Evolutionary conservation across 2,113 vertebrate species (phyloP).

Genomic region (Marmota monax): DNA sequence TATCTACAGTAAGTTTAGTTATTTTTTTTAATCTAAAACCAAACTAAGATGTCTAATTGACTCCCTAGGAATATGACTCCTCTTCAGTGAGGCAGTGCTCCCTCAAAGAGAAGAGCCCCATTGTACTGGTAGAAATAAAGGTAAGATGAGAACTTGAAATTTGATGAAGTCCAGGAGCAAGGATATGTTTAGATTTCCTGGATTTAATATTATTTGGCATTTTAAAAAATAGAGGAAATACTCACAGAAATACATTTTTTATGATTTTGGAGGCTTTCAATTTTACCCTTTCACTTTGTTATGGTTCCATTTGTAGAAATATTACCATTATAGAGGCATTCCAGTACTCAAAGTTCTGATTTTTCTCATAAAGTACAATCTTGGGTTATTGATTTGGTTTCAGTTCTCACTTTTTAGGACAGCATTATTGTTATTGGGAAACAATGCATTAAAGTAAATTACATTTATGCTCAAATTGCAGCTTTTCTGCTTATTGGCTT

Average conservation of each 20-base stretch:
- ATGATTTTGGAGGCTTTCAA: neutral
- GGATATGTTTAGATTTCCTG: neutral
- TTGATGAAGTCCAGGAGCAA: neutral
- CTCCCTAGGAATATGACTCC: neutral
- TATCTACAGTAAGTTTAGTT: neutral
- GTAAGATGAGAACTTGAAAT: neutral
- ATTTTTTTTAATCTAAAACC: neutral
- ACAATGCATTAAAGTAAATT: neutral
- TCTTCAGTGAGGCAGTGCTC: neutral
- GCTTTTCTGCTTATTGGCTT: neutral
- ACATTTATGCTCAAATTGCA: neutral
- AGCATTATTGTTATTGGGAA: neutral
- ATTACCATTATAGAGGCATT: neutral
- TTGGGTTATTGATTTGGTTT: neutral
- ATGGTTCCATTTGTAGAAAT: neutral
- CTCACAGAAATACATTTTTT: neutral
- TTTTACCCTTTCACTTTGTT: neutral
- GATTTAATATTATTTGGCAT: neutral
- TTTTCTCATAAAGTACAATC: neutral
- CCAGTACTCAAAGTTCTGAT: neutral
- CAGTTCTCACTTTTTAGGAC: neutral
- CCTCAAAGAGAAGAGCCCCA: fast-evolving
- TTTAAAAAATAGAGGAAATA: neutral
- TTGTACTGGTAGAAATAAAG: neutral
- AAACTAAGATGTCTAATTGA: neutral